Conservation (phyloP, 2,888 invertebrate genomes). For the Anarsia innoxiella region DNA sequence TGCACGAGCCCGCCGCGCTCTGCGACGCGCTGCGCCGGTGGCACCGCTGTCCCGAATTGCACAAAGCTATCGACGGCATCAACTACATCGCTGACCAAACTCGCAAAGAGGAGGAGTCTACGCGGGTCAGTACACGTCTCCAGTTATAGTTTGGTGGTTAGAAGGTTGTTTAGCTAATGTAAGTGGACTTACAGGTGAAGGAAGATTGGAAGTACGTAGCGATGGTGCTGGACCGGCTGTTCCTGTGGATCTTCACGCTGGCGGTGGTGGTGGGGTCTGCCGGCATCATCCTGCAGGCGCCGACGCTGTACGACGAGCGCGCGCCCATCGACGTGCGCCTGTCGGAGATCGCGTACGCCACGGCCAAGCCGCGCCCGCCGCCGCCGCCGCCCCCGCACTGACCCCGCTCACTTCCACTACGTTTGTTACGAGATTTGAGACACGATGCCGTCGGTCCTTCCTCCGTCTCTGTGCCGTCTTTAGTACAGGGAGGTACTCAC, state of each 20-base stretch:
- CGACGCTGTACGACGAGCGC: slow-evolving; percentile 94
- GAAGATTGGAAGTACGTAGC: slow-evolving; percentile 99
- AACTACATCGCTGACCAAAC: slow-evolving; percentile 95
- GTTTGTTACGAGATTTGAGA: not conserved
- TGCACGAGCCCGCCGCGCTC: slow-evolving; percentile 70
- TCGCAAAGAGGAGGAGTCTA: slow-evolving; percentile 92
- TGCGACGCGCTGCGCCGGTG: slow-evolving; percentile 82
- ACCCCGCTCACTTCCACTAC: not conserved
- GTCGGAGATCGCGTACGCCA: slow-evolving; percentile 92
- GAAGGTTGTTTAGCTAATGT: no score
- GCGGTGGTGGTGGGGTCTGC: slow-evolving; percentile 96
- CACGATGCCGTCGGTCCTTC: slow-evolving; percentile 2
- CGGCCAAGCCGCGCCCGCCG: slow-evolving; percentile 84
- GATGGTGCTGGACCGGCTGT: slow-evolving; percentile 97
- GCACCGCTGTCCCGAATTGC: slow-evolving; percentile 93
- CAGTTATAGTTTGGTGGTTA: no score
- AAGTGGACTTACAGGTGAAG: slow-evolving; percentile 90
- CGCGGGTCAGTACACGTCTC: no score
- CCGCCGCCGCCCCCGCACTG: slow-evolving; percentile 26
- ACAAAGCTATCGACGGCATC: slow-evolving; percentile 94
- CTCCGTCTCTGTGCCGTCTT: no score
- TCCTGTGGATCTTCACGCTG: slow-evolving; percentile 97
- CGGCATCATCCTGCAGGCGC: slow-evolving; percentile 95
- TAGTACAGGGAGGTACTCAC: no score
- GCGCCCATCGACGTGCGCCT: slow-evolving; percentile 90